A percentile compares a stretch with the other conserved stretches of the same genome.
These are phyloP conservation scores for Camponotus vicinus DNA, from an alignment of 1,140 invertebrate genomes.

Conservation along the genomic window DNA sequence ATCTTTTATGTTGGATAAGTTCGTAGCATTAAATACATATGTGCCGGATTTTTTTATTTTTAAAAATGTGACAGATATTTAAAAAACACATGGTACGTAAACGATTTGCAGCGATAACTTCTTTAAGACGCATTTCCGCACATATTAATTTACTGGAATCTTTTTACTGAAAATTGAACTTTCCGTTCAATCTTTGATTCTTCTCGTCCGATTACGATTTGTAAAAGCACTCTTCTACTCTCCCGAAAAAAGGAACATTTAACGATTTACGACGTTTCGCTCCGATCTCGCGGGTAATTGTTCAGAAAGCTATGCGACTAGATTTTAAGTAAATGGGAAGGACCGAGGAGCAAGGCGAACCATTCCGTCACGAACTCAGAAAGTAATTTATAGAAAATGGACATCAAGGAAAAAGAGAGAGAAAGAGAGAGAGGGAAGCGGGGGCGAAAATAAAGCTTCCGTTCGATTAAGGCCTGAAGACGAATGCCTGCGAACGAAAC, in stretches of 20 bases:
- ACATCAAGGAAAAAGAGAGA: not conserved
- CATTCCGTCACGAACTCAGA: slow-evolving; percentile 57
- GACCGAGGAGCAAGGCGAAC: slow-evolving; percentile 3
- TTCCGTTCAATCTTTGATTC: not conserved
- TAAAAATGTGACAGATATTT: not conserved
- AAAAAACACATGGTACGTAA: too few species aligned
- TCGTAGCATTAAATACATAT: not conserved
- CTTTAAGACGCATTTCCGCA: not conserved
- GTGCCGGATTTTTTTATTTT: not conserved
- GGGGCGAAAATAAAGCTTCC: slow-evolving; percentile 51
- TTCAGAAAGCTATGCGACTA: slow-evolving; percentile 59
- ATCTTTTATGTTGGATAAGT: not conserved
- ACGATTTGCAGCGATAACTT: not conserved
- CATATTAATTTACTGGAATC: slow-evolving; percentile 8
- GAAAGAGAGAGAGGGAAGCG: too few species aligned
- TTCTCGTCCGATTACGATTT: not conserved
- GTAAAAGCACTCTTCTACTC: slow-evolving; percentile 32
- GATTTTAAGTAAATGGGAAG: slow-evolving; percentile 57
- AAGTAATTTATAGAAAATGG: slow-evolving; percentile 61
- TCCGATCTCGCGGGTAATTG: slow-evolving; percentile 51
- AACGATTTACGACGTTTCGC: slow-evolving; percentile 20
- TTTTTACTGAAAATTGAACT: slow-evolving; percentile 33
- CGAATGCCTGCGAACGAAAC: not conserved
- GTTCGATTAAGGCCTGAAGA: slow-evolving; percentile 45
- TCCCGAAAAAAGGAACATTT: slow-evolving; percentile 33